These are phyloP conservation scores for Styela plicata DNA, from an alignment of 23 tunicate genomes.

Conservation along the genomic window DNA sequence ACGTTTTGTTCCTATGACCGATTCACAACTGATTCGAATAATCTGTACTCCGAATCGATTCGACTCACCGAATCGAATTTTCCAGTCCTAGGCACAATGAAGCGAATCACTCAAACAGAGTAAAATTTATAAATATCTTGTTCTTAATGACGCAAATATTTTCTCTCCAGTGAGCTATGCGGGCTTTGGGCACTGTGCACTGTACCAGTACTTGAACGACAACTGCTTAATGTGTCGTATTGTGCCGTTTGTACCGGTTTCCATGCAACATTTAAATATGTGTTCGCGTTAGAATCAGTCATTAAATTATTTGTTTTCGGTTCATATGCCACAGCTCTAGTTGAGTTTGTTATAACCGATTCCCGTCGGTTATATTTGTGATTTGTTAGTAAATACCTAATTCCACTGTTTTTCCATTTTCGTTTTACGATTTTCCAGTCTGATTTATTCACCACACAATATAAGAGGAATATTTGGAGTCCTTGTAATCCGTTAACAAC, in stretches of 20 bases:
- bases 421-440: conserved; percentile 26
- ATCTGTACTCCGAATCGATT: too few species aligned
- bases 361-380: conserved; percentile 4
- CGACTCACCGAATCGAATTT: too few species aligned
- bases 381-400: background rate
- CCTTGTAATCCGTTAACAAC: conserved; percentile 28
- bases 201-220: conserved; percentile 15
- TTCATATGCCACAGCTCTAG: background rate
- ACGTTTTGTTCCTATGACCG: too few species aligned
- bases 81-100: too few species aligned
- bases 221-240: conserved; percentile 18
- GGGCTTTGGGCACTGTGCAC: background rate
- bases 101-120: too few species aligned
- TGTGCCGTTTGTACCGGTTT: background rate
- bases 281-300: background rate
- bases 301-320: background rate
- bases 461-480: conserved; percentile 1
- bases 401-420: conserved; percentile 13
- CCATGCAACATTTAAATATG: background rate
- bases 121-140: too few species aligned
- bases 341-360: background rate
- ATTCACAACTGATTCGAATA: too few species aligned
- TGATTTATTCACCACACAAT: conserved; percentile 11
- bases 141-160: background rate
- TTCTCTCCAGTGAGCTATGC: background rate